Conservation (phyloP, 2,113 vertebrate genomes). For the Gopherus evgoodei region DNA sequence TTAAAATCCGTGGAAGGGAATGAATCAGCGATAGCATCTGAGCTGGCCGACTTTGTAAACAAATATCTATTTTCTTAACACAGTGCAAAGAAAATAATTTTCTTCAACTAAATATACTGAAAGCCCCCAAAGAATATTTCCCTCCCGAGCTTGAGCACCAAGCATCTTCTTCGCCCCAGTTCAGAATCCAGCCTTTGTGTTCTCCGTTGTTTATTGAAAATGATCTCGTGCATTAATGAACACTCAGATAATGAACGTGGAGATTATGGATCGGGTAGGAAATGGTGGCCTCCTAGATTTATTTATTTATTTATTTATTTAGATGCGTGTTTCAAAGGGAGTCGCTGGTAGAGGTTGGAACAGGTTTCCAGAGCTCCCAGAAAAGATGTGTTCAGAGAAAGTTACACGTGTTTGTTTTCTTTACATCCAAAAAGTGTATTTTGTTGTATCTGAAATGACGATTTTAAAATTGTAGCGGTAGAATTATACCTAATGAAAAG, state of each 20-base stretch:
- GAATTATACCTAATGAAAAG: constrained; percentile 37
- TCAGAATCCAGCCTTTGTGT: not conserved
- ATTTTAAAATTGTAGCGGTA: constrained; percentile 6
- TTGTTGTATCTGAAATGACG: not conserved
- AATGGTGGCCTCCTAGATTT: not conserved
- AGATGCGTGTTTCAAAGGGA: not conserved
- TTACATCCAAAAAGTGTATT: not conserved
- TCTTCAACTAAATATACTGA: too few relatives aligned
- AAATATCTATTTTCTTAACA: not conserved
- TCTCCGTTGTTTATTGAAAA: not conserved
- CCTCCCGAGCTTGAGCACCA: not conserved
- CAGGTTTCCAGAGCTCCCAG: not conserved
- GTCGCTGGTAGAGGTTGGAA: not conserved
- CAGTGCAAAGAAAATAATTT: not conserved
- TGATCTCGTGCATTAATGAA: not conserved
- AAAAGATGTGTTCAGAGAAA: constrained; percentile 6
- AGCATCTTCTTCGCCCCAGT: too few relatives aligned
- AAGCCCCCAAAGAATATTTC: not conserved
- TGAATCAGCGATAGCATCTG: not conserved
- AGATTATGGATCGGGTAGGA: not conserved
- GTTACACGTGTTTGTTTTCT: constrained; percentile 3
- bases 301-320: not conserved
- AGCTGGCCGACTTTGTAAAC: not conserved
- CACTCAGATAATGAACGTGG: not conserved
- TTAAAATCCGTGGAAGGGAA: not conserved